Base-by-base conservation (phyloP, 2,888 invertebrate species). In the Oscheius sp. region DNA sequence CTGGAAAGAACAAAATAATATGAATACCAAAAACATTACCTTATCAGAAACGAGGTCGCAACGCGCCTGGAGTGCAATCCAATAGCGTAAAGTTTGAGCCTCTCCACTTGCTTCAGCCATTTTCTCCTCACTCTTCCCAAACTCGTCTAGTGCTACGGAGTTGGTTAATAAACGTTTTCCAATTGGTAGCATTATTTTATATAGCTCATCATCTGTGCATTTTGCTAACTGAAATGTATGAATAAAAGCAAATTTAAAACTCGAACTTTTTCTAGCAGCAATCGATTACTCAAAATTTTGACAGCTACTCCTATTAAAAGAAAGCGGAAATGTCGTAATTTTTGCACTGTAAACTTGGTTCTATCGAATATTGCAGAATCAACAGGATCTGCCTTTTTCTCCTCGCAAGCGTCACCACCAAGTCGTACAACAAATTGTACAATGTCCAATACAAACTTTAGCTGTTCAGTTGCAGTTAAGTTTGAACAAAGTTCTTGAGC, bases 281-380 rank as follows among this genome's bases (percentile, higher is more conserved):
- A 90, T 0, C 90, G 88, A 0, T 91, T 91, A 0, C 92, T 90
- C 61, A 93, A 88, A 42, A 93, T 89, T 20, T 89, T 90, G 8
- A 91, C 91, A 58, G 93, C 89, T 78, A 93, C 92, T 29, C 92
- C 92, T 20, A 94, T 89, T 27, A 92, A 89, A 0, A 91, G 90
- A 84, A 93, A 94, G 88, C 93, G 94, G 87, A 92, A 94, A 87
- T 94, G 93, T 1, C 93, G 90, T 64, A 94, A 88, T 78, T 94
- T 92, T 82, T 92, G 92, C 0, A 92, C 90, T 0, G 91, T 91
- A 79, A 91, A 91, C n/a, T 92, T 88, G 0, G 93, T 87, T 77
- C 69, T 33, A 52, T 70, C 70, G 27, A 70, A 70, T 15, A 70
- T 53, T 31, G 48, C 61, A 3, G n/a, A n/a, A 34, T 66, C 65